Evolutionary conservation across 2,888 invertebrate genomes (phyloP).

Genomic region (Eupithecia exiguata): DNA sequence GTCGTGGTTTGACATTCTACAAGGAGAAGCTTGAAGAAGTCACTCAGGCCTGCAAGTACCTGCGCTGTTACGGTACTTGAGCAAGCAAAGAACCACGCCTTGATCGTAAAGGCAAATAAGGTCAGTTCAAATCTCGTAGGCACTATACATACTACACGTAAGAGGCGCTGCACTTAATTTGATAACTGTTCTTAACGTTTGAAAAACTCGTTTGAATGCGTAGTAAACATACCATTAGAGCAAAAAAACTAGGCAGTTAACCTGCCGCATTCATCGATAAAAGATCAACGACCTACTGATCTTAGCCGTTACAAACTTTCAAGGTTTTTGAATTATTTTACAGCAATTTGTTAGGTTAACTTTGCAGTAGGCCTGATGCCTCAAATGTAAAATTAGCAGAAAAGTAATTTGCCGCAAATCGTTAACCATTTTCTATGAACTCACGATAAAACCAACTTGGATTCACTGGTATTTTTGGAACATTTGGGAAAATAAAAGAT

Average conservation of each 20-base stretch:
- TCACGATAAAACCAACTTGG: no score
- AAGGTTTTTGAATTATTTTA: conserved; percentile 4
- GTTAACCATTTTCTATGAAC: no score
- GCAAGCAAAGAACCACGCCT: not conserved
- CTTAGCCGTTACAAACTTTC: not conserved
- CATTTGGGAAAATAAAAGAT: no score
- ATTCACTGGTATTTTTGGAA: no score
- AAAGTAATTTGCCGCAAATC: no score
- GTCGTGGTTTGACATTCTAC: no score
- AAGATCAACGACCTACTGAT: conserved; percentile 10
- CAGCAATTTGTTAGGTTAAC: not conserved
- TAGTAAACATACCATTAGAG: not conserved
- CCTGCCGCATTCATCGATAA: not conserved
- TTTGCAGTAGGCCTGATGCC: not conserved
- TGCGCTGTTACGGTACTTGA: not conserved
- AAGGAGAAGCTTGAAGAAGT: no score
- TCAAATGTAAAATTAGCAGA: no score
- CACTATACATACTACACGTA: not conserved
- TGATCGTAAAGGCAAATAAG: not conserved
- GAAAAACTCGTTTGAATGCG: not conserved
- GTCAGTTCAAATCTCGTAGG: conserved; percentile 2
- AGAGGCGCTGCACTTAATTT: not conserved
- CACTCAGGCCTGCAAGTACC: not conserved
- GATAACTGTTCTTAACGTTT: conserved; percentile 5
- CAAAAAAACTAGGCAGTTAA: not conserved